These are phyloP conservation scores for Crypturellus undulatus DNA, from an alignment of 2,113 vertebrate species.

Conservation along the genomic window DNA sequence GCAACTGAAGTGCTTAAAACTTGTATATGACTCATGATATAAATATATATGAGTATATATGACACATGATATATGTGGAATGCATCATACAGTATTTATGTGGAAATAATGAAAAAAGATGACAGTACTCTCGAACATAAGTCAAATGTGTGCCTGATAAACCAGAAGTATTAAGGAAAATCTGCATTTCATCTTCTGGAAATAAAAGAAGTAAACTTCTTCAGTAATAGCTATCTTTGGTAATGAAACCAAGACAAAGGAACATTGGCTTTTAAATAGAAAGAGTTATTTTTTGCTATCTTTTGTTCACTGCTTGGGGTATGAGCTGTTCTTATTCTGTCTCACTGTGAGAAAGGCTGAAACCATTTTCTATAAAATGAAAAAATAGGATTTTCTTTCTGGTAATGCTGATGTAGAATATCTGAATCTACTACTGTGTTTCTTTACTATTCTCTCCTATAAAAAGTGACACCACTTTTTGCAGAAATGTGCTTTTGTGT, in stretches of 20 bases:
- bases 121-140: not conserved
- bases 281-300: not conserved
- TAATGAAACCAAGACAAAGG: not conserved
- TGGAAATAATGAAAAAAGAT: not conserved
- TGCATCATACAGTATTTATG: not conserved
- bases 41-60: not conserved
- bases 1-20: not conserved
- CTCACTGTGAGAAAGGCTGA: not conserved
- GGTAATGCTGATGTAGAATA: not conserved
- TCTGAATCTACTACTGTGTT: not conserved
- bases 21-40: not conserved
- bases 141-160: not conserved
- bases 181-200: not conserved
- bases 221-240: not conserved
- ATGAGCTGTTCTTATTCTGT: not conserved
- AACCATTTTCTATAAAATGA: fast-evolving
- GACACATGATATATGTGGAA: not conserved
- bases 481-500: not conserved
- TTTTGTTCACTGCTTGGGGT: not conserved
- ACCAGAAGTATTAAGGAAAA: not conserved
- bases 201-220: not conserved
- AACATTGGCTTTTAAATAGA: not conserved
- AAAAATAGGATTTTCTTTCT: not conserved
- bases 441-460: not conserved
- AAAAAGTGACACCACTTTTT: not conserved